Conservation (phyloP, 2,888 invertebrate genomes). For the Xylocampa areola region DNA sequence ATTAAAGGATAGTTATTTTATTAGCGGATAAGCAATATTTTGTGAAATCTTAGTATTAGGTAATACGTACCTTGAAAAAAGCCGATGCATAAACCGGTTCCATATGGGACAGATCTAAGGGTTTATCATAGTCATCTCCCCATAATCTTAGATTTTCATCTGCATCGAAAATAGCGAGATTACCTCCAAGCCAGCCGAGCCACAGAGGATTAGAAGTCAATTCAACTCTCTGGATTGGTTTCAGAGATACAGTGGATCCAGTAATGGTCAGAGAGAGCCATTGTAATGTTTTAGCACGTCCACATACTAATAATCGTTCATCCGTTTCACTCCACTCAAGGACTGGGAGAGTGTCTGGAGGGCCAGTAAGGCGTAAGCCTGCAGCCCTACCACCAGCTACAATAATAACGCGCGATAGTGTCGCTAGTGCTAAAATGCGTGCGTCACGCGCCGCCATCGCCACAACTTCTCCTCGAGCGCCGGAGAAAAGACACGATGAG, state of each 20-base stretch:
- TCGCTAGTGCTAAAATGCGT: constrained; percentile 96
- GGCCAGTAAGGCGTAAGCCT: constrained; percentile 91
- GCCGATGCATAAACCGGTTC: constrained; percentile 96
- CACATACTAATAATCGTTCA: constrained; percentile 97
- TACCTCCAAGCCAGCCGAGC: constrained; percentile 93
- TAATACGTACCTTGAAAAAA: constrained; percentile 92
- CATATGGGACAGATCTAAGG: constrained; percentile 94
- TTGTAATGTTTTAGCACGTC: constrained; percentile 94
- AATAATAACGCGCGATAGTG: constrained; percentile 94
- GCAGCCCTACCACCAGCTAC: constrained; percentile 84
- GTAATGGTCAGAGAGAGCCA: constrained; percentile 93
- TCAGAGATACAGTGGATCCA: constrained; percentile 87
- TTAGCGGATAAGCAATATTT: too few species aligned
- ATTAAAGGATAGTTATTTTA: too few species aligned
- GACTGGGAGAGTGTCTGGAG: constrained; percentile 95
- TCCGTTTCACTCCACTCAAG: constrained; percentile 94
- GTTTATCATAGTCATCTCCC: constrained; percentile 97
- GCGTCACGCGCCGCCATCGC: constrained; percentile 84
- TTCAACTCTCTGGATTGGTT: constrained; percentile 92
- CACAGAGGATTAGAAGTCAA: constrained; percentile 91
- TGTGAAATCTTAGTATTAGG: too few species aligned
- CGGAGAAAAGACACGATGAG: constrained; percentile 98
- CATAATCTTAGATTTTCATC: constrained; percentile 96
- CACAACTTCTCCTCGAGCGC: constrained; percentile 96
- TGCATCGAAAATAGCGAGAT: constrained; percentile 95